A percentile compares a stretch with the other conserved stretches of the same genome.
Evolutionary conservation across 2,113 vertebrate genomes (phyloP).

Genomic region (Cinclus mexicanus): DNA sequence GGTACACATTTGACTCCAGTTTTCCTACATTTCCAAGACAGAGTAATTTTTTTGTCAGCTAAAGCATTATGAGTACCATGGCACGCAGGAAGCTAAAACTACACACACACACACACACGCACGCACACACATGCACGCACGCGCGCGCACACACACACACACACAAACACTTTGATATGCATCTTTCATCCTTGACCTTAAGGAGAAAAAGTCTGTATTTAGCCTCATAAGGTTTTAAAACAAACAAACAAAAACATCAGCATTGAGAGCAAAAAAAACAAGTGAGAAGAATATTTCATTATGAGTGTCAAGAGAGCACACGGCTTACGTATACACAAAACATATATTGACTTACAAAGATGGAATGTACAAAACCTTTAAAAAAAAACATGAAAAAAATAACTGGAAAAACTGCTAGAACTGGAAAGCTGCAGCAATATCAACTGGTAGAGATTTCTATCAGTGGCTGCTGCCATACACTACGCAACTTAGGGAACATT

Average conservation of each 20-base stretch:
- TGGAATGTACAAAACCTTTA: conserved; percentile 78
- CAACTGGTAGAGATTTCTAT: conserved; percentile 37
- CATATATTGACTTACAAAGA: conserved; percentile 57
- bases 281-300: conserved; percentile 39
- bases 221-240: conserved; percentile 33
- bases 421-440: conserved; percentile 43
- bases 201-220: conserved; percentile 68
- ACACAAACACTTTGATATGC: conserved; percentile 67
- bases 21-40: conserved; percentile 77
- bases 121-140: background rate
- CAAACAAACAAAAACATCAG: background rate
- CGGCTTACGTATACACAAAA: conserved; percentile 66
- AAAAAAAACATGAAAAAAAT: background rate
- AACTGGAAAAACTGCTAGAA: conserved; percentile 17
- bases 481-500: conserved; percentile 64
- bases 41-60: conserved; percentile 72
- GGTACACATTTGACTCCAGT: conserved; percentile 72
- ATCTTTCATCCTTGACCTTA: conserved; percentile 73
- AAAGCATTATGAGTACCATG: conserved; percentile 78
- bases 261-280: background rate
- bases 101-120: conserved; percentile 43
- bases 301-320: conserved; percentile 54
- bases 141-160: background rate
- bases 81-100: conserved; percentile 77
- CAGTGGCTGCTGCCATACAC: conserved; percentile 28